Percentiles rank a stretch among this genome's conserved stretches.
phyloP scores from a whole-genome alignment of 1,140 invertebrate genomes.

The Drosophila persimilis region DNA sequence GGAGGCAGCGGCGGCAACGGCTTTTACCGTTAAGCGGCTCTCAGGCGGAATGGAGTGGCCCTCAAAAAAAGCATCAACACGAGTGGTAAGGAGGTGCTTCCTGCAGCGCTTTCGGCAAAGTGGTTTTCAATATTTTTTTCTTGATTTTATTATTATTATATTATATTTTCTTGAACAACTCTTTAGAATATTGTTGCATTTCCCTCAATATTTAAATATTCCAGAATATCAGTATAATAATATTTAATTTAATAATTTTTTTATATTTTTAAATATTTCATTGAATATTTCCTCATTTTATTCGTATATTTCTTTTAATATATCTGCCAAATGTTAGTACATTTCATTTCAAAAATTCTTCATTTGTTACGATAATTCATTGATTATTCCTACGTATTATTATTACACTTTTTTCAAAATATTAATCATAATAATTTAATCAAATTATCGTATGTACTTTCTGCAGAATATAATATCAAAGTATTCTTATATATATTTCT shows the following conservation, averaged over 20 bases:
- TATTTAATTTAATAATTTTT: not conserved
- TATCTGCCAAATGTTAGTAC: not conserved
- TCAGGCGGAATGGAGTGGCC: constrained; percentile 26
- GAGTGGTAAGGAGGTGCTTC: constrained; percentile 30
- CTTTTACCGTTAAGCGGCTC: constrained; percentile 71
- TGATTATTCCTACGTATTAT: too few species aligned
- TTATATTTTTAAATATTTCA: not conserved
- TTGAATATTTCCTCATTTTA: constrained; percentile 4
- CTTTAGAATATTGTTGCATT: not conserved
- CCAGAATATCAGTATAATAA: not conserved
- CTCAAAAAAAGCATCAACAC: constrained; percentile 28
- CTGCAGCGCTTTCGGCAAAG: constrained; percentile 24
- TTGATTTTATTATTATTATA: not conserved
- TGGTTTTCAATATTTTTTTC: constrained; percentile 31
- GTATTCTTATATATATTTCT: not conserved
- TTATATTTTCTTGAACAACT: not conserved
- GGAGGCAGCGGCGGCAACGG: constrained; percentile 28
- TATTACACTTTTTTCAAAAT: not conserved
- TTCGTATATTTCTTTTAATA: not conserved
- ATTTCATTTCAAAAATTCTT: not conserved
- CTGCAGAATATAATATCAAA: too few species aligned
- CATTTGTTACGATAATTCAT: constrained; percentile 12
- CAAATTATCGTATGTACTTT: too few species aligned
- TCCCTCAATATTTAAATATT: constrained; percentile 5
- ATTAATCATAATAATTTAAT: too few species aligned